Base-by-base conservation (phyloP, 2,797 vertebrate species). In the Periparus ater region DNA sequence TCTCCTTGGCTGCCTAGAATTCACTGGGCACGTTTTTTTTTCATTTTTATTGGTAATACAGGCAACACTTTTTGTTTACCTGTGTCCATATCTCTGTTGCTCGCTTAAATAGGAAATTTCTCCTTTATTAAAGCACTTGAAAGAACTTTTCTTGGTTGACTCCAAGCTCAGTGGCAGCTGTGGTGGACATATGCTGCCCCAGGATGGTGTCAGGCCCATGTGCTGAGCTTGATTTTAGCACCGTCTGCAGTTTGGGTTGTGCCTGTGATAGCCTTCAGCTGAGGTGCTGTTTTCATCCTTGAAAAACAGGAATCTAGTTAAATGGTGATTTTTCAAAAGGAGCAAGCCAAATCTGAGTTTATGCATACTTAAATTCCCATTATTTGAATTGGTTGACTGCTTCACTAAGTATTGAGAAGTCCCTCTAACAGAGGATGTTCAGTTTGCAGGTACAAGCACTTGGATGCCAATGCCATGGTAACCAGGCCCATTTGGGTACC, bases 371-470 rank as follows among this genome's bases (percentile, higher is more conserved):
- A 50, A 91, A 61, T 18, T 32, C 23, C 29, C 10, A 3, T 51
- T 27, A 7, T 32, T 45, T n/a, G 21, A 50, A 16, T 32, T n/a
- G 73, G 5, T 8, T 80, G 60, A 2, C 25, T 60, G 67, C 53
- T 23, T 44, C 61, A 17, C 12, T 20, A 20, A 14, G 18, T 29
- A 13, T 77, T 85, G 26, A 13, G 15, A 77, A 87, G 57, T 79
- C 19, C 40, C 0, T 0, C 1, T 1, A 10, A 23, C 25, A 57
- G 58, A 45, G 48, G 57, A 3, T 38, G 47, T 5, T 7, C 8
- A 30, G 11, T 70, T 75, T 63, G 23, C 76, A 57, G 86, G 29
- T 53, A 4, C 48, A n/a, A 58, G 50, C 4, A 1, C 42, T 45
- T 27, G 23, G 68, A 51, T 88, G 71, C 32, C 45, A 25, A 0